phyloP scores from a whole-genome alignment of 1,140 invertebrate species.

The Caerostris extrusa region DNA sequence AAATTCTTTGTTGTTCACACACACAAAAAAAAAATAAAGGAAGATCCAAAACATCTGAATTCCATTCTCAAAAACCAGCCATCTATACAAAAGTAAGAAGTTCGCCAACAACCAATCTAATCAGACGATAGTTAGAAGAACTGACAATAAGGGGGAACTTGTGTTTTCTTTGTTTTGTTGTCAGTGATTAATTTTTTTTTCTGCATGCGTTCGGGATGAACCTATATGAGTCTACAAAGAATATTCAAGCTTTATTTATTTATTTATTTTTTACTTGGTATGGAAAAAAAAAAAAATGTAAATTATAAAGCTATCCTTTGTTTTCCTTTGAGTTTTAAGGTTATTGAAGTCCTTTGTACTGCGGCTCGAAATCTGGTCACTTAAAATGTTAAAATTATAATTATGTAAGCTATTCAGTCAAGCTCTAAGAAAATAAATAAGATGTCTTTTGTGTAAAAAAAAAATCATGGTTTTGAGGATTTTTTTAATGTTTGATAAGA shows the following conservation, averaged over 20 bases:
- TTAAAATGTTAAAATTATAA: neutral
- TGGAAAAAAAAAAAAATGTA: no score
- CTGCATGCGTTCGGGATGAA: neutral
- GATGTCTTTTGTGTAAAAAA: no score
- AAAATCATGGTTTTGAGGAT: no score
- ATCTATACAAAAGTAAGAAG: slow-evolving; percentile 1
- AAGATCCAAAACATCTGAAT: slow-evolving; percentile 43
- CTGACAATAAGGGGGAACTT: slow-evolving; percentile 13
- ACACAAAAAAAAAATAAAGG: neutral
- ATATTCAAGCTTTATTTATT: neutral
- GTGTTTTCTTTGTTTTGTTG: neutral
- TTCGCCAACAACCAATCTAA: slow-evolving; percentile 26
- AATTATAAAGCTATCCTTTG: neutral
- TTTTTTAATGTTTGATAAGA: no score
- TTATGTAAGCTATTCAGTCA: no score
- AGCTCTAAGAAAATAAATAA: no score
- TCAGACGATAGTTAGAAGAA: slow-evolving; percentile 16
- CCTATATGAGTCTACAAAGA: neutral
- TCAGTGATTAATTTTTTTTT: neutral
- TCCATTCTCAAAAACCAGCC: slow-evolving; percentile 8
- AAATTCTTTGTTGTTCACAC: slow-evolving; percentile 16
- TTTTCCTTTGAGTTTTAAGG: neutral
- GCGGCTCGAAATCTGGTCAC: neutral
- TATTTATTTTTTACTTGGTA: no score
- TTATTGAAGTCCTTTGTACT: neutral